Conservation (phyloP, 2,113 vertebrate species). For the Psilopsiagon aymara region DNA sequence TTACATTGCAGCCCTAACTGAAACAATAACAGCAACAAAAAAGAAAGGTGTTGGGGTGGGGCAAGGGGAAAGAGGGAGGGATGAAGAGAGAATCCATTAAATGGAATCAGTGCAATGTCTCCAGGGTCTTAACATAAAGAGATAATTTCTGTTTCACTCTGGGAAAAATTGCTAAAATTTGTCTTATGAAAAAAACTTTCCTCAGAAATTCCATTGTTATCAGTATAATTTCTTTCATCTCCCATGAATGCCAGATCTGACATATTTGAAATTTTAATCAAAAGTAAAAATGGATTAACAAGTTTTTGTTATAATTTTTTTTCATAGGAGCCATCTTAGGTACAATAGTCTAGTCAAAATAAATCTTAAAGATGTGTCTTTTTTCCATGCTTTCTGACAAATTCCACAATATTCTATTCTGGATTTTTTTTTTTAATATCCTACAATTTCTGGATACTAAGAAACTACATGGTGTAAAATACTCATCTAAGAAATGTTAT, state of each 20-base stretch:
- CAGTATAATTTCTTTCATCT: not conserved
- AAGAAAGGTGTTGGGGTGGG: accelerated
- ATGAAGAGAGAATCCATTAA: not conserved
- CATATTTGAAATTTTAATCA: constrained; percentile 39
- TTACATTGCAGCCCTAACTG: not conserved
- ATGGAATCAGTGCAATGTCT: not conserved
- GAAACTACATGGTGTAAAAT: not conserved
- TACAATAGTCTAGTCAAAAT: not conserved
- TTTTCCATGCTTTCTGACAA: not conserved
- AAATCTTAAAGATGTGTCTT: not conserved
- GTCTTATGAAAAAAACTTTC: not conserved
- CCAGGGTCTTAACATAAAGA: not conserved
- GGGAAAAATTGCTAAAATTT: constrained; percentile 42
- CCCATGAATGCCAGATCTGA: not conserved
- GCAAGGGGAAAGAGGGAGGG: accelerated
- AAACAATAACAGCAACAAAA: not conserved
- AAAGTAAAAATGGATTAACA: constrained; percentile 34
- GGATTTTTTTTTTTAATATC: not conserved
- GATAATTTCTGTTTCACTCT: not conserved
- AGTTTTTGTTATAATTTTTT: constrained; percentile 19
- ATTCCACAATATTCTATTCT: not conserved
- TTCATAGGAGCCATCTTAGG: not conserved
- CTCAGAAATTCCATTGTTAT: constrained; percentile 34
- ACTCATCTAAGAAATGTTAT: not conserved
- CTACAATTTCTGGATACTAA: not conserved